Evolutionary conservation across 2,113 vertebrate species (phyloP).

Genomic region (Nothocercus julius): DNA sequence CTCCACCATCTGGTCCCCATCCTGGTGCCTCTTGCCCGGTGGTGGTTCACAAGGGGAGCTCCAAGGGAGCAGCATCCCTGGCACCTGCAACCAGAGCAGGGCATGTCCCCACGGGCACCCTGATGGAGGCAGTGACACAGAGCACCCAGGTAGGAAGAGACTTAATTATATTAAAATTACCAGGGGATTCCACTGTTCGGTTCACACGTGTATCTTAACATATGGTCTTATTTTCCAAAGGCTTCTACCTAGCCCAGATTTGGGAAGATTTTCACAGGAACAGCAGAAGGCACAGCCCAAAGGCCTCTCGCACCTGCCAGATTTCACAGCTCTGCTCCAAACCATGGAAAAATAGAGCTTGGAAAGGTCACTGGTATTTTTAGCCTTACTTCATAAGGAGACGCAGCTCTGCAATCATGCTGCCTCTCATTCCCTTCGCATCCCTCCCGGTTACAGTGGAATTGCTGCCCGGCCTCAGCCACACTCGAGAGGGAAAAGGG

Average conservation of each 20-base stretch:
- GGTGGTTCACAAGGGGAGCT: background rate
- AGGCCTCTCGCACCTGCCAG: conserved; percentile 60
- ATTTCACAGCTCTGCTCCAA: conserved; percentile 64
- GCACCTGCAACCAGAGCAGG: background rate
- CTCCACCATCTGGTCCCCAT: background rate
- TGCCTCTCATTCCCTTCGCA: background rate
- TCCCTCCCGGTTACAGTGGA: background rate
- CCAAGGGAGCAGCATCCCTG: background rate
- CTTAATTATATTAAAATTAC: background rate
- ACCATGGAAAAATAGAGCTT: conserved; percentile 41
- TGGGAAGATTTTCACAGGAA: conserved; percentile 66
- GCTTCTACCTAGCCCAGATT: conserved; percentile 56
- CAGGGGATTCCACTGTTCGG: background rate
- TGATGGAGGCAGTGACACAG: background rate
- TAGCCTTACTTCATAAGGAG: conserved; percentile 39
- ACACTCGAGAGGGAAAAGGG: background rate
- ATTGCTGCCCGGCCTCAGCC: background rate
- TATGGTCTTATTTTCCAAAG: conserved; percentile 49
- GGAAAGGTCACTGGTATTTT: conserved; percentile 68
- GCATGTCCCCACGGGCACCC: background rate
- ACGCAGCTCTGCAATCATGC: background rate
- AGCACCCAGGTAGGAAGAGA: background rate
- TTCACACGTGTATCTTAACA: conserved; percentile 14
- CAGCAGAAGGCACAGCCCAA: conserved; percentile 66
- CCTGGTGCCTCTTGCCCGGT: background rate